phyloP scores from a whole-genome alignment of 2,888 invertebrate species.

The Stenichneumon culpator region DNA sequence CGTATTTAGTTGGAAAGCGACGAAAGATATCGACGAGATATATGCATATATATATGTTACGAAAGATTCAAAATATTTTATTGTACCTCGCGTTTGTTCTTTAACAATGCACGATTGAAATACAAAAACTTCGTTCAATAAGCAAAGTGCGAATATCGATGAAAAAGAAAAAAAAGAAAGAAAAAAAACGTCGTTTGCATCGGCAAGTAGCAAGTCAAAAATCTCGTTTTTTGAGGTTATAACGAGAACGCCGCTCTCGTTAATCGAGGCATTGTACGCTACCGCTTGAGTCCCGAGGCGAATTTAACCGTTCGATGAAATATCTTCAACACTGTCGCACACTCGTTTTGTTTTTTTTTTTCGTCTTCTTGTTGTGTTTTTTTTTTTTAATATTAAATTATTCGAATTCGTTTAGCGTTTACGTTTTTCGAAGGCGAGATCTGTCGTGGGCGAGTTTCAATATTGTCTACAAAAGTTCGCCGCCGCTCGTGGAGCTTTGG shows the following conservation, averaged over 20 bases:
- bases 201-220: slow-evolving; percentile 13
- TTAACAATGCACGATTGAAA: no score
- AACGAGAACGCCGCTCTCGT: slow-evolving; percentile 59
- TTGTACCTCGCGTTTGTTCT: not conserved
- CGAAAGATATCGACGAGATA: not conserved
- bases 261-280: slow-evolving; percentile 47
- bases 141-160: not conserved
- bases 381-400: slow-evolving; percentile 9
- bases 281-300: slow-evolving; percentile 42
- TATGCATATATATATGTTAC: not conserved
- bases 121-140: not conserved
- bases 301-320: slow-evolving; percentile 20
- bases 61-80: not conserved
- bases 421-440: no score
- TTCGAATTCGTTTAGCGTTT: not conserved
- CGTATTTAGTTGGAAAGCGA: slow-evolving; percentile 16
- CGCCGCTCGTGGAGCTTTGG: no score
- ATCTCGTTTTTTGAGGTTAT: slow-evolving; percentile 54
- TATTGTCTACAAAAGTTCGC: no score
- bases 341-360: slow-evolving; percentile 4
- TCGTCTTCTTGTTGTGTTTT: no score
- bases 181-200: slow-evolving; percentile 8
- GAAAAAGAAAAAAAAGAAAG: not conserved
- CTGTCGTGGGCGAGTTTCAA: no score
- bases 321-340: slow-evolving; percentile 5